These are phyloP conservation scores for Doris montereyensis DNA, from an alignment of 2,888 invertebrate genomes.

Conservation along the genomic window DNA sequence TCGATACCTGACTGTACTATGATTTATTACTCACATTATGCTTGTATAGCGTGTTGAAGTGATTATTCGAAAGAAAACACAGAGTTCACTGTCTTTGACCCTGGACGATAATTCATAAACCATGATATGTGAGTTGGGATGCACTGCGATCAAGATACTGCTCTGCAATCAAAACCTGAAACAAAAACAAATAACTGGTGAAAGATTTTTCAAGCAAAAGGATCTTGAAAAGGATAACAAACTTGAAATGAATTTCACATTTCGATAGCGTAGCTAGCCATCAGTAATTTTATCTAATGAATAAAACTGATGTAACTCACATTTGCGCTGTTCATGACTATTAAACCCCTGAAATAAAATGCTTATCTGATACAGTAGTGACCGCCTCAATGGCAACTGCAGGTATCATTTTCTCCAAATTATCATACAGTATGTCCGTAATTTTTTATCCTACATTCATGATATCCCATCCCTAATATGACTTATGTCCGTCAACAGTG, in stretches of 20 bases:
- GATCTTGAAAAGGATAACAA: no score
- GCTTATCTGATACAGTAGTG: no score
- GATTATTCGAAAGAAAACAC: conserved; percentile 77
- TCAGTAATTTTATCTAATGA: background rate
- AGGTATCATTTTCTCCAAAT: no score
- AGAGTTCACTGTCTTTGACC: conserved; percentile 75
- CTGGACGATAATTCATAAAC: conserved; percentile 74
- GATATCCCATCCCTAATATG: no score
- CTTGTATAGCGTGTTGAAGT: conserved; percentile 76
- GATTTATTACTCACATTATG: conserved; percentile 73
- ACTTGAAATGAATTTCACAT: no score
- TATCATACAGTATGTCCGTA: no score
- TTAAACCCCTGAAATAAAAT: no score
- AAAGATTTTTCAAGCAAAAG: background rate
- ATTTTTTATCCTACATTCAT: no score
- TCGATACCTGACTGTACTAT: background rate
- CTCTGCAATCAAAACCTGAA: conserved; percentile 74
- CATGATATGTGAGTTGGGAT: conserved; percentile 76
- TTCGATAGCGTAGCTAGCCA: background rate
- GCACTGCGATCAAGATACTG: conserved; percentile 75
- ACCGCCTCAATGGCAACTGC: no score
- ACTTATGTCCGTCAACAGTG: no score
- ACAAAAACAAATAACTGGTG: background rate
- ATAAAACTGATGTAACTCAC: background rate
- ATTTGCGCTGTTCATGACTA: no score